These are phyloP conservation scores for Crematogaster levior DNA, from an alignment of 2,888 invertebrate species.

Conservation along the genomic window DNA sequence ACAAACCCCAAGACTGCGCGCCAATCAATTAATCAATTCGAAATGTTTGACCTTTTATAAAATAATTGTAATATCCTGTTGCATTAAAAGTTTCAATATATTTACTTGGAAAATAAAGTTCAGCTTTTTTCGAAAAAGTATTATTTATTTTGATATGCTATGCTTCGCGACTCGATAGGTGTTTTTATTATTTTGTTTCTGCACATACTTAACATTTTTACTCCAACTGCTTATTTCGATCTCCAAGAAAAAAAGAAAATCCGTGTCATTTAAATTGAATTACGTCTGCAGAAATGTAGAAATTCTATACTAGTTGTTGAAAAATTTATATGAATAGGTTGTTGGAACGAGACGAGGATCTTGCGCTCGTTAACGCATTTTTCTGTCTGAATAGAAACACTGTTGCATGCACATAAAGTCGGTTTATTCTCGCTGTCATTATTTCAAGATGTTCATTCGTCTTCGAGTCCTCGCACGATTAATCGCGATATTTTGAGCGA, in stretches of 20 bases:
- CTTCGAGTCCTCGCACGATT: conserved; percentile 60
- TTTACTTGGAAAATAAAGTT: background rate
- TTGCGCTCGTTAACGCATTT: background rate
- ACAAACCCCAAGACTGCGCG: background rate
- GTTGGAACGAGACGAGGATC: conserved; percentile 1
- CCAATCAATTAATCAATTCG: background rate
- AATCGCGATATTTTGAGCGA: conserved; percentile 67
- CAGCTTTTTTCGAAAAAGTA: background rate
- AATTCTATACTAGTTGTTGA: background rate
- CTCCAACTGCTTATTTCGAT: background rate
- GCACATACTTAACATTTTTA: background rate
- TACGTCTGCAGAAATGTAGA: background rate
- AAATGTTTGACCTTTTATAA: background rate
- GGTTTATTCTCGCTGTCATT: conserved; percentile 59
- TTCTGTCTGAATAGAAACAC: conserved; percentile 6
- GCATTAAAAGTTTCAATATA: background rate
- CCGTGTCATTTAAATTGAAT: background rate
- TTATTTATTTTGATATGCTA: background rate
- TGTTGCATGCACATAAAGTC: conserved; percentile 1
- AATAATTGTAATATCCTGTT: background rate
- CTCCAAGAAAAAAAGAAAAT: background rate
- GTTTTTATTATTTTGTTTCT: background rate
- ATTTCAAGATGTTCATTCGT: conserved; percentile 63
- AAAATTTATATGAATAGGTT: conserved; percentile 27
- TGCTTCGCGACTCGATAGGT: background rate